These are phyloP conservation scores for Glandiceps talaboti DNA, from an alignment of 53 echinoderm and acorn worm species.

Conservation along the genomic window DNA sequence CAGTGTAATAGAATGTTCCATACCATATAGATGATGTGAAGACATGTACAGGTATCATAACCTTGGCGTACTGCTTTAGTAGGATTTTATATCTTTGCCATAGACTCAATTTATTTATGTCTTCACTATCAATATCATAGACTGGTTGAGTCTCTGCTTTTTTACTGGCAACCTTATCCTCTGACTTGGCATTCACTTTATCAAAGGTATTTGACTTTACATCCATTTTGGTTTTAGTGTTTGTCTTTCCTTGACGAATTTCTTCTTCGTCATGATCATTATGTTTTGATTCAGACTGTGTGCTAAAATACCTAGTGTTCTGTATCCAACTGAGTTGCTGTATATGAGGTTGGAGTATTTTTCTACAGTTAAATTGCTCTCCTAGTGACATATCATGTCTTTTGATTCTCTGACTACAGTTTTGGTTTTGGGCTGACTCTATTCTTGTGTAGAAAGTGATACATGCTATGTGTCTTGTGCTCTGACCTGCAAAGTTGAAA, in stretches of 20 bases:
- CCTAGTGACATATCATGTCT: no score
- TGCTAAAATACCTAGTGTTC: not conserved
- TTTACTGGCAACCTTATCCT: not conserved
- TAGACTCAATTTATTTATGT: conserved; percentile 32
- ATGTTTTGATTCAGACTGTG: not conserved
- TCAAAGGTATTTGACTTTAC: not conserved
- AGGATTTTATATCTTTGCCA: conserved; percentile 90
- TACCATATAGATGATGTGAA: conserved; percentile 82
- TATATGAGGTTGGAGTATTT: no score
- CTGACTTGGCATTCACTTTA: not conserved
- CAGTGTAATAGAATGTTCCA: conserved; percentile 73
- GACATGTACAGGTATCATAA: conserved; percentile 88
- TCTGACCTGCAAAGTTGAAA: no score
- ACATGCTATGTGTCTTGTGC: no score
- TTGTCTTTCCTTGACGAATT: not conserved
- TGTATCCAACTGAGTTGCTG: no score
- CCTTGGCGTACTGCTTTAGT: conserved; percentile 82
- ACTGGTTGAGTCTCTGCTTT: not conserved
- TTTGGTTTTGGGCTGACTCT: not conserved
- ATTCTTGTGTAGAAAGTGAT: not conserved
- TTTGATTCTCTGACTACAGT: no score
- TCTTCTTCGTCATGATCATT: not conserved
- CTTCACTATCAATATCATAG: not conserved
- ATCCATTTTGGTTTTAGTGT: not conserved
- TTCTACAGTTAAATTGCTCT: no score